Percentiles rank a stretch among this genome's conserved stretches.
Evolutionary conservation across 2,888 invertebrate genomes (phyloP).

Genomic region (Calliphora vomitoria): DNA sequence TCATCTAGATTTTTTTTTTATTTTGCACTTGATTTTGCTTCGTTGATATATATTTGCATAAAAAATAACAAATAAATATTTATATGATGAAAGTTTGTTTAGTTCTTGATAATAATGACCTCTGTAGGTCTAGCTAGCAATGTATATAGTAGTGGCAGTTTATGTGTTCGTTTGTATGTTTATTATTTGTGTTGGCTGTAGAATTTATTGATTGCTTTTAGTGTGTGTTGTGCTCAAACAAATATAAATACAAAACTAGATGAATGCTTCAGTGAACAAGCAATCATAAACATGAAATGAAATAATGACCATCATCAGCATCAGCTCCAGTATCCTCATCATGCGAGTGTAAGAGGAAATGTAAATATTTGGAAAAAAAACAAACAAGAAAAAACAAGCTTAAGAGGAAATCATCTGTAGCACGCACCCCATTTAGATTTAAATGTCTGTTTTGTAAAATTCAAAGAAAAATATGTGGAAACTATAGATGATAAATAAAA

Average conservation of each 20-base stretch:
- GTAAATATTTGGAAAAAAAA: constrained; percentile 3
- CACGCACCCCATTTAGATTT: constrained; percentile 9
- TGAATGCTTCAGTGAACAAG: constrained; percentile 19
- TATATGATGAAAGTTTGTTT: background rate
- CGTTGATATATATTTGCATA: constrained; percentile 13
- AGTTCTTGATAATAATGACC: constrained; percentile 24
- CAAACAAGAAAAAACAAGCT: too few species aligned
- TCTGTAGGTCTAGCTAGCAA: background rate
- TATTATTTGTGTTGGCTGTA: constrained; percentile 8
- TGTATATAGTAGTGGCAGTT: background rate
- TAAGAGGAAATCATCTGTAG: background rate
- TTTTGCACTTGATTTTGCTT: constrained; percentile 15
- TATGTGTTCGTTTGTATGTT: background rate
- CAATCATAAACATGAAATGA: constrained; percentile 15
- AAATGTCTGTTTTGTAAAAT: background rate
- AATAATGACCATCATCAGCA: background rate
- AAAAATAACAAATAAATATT: constrained; percentile 34
- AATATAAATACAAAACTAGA: constrained; percentile 12
- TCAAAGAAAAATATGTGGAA: background rate
- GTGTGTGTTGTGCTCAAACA: constrained; percentile 3
- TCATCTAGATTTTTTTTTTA: background rate
- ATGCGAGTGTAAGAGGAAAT: background rate
- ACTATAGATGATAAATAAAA: background rate
- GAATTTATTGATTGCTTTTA: constrained; percentile 25
- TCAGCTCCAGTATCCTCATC: background rate